phyloP scores from a whole-genome alignment of 2,888 invertebrate genomes.

The Philaethria dido region DNA sequence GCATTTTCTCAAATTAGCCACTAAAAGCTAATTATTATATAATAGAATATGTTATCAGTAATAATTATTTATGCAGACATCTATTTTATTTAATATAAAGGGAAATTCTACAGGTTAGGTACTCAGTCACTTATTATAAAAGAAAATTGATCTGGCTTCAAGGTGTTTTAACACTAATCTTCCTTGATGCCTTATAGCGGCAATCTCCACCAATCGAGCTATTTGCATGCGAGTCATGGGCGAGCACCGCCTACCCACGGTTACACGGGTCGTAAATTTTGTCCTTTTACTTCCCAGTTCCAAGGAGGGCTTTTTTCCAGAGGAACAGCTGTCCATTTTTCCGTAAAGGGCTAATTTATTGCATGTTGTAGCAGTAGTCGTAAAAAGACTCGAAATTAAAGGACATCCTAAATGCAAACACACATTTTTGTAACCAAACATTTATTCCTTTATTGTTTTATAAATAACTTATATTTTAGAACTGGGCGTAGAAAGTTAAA shows the following conservation, averaged over 20 bases:
- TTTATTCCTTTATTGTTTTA: slow-evolving; percentile 42
- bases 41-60: too few relatives aligned
- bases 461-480: neutral
- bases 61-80: neutral
- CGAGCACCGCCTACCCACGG: slow-evolving; percentile 76
- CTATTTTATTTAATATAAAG: neutral
- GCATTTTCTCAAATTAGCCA: neutral
- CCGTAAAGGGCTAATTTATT: slow-evolving; percentile 78
- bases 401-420: slow-evolving; percentile 63
- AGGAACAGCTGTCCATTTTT: slow-evolving; percentile 80
- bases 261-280: slow-evolving; percentile 80
- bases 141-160: slow-evolving; percentile 35
- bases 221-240: slow-evolving; percentile 81
- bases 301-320: slow-evolving; percentile 70
- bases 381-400: slow-evolving; percentile 74
- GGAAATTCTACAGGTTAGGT: neutral
- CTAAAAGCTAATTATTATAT: too few relatives aligned
- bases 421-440: slow-evolving; percentile 57
- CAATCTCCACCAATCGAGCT: slow-evolving; percentile 72
- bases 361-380: slow-evolving; percentile 69
- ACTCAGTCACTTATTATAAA: neutral
- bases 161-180: slow-evolving; percentile 71
- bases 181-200: slow-evolving; percentile 58
- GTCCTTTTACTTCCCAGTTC: slow-evolving; percentile 74
- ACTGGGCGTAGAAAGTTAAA: neutral